Percentiles rank a stretch among this genome's conserved stretches.
Conservation (phyloP, 2,113 vertebrate species). For the Narcine bancroftii region DNA sequence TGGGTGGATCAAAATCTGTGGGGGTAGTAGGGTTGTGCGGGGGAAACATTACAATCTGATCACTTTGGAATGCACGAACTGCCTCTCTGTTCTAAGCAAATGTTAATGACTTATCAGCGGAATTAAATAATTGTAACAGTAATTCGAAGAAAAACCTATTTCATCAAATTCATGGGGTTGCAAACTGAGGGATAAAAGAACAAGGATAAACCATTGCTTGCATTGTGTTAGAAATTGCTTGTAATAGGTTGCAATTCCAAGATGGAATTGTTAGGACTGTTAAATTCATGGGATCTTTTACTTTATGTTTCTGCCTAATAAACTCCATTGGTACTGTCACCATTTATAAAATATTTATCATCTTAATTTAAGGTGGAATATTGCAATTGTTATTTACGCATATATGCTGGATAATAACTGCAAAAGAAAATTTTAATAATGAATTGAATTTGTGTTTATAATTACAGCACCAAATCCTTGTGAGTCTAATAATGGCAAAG, state of each 20-base stretch:
- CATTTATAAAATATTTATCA: background rate
- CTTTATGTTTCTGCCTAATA: background rate
- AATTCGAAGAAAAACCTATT: background rate
- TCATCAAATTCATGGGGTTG: background rate
- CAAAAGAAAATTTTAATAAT: background rate
- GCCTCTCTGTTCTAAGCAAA: background rate
- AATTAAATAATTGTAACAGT: background rate
- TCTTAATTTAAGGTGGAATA: background rate
- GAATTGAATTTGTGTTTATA: constrained; percentile 33
- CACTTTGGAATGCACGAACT: background rate
- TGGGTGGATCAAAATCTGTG: no score
- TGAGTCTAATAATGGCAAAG: constrained; percentile 74
- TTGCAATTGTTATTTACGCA: background rate
- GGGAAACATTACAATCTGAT: background rate
- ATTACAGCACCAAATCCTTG: constrained; percentile 82
- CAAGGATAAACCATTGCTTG: background rate
- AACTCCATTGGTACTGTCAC: background rate
- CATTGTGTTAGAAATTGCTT: background rate
- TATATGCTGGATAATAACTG: background rate
- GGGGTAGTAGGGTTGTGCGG: no score
- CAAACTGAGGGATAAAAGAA: background rate
- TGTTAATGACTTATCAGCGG: background rate
- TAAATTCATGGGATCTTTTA: background rate
- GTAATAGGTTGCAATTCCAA: background rate
- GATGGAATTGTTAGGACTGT: background rate